Conservation (phyloP, 2,888 invertebrate species). For the Zele albiditarsus region DNA sequence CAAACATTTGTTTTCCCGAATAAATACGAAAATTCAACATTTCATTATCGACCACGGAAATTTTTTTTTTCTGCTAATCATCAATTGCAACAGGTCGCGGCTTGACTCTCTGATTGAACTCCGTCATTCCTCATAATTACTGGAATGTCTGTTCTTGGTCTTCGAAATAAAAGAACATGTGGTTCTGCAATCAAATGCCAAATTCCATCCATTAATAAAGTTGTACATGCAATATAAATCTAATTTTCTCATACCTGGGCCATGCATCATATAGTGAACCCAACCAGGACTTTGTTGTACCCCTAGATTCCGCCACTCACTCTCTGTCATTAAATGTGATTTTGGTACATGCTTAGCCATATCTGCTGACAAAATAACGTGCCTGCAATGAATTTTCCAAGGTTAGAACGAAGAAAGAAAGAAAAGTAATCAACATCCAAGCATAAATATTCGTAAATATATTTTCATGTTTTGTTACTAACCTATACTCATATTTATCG, state of each 20-base stretch:
- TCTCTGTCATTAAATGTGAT: slow-evolving; percentile 93
- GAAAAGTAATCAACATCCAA: not conserved
- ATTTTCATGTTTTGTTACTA: slow-evolving; percentile 53
- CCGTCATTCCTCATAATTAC: slow-evolving; percentile 23
- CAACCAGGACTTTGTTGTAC: slow-evolving; percentile 95
- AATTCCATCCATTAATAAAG: not conserved
- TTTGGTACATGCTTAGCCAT: slow-evolving; percentile 90
- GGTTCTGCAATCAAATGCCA: slow-evolving; percentile 78
- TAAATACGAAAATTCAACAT: not conserved
- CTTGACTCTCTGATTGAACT: slow-evolving; percentile 31
- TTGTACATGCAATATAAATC: slow-evolving; percentile 2
- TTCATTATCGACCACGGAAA: not conserved
- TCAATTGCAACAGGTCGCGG: slow-evolving; percentile 42
- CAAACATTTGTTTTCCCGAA: not conserved
- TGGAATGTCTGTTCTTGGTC: slow-evolving; percentile 72
- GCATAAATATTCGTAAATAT: slow-evolving; percentile 2
- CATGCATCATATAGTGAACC: slow-evolving; percentile 93
- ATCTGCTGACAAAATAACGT: slow-evolving; percentile 92
- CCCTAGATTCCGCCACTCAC: slow-evolving; percentile 95
- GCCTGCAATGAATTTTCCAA: slow-evolving; percentile 75
- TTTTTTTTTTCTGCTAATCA: not conserved
- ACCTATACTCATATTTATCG: slow-evolving; percentile 92
- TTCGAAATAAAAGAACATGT: slow-evolving; percentile 87
- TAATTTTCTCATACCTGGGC: slow-evolving; percentile 76
- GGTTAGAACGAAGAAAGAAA: slow-evolving; percentile 7